phyloP scores from a whole-genome alignment of 92 coral and sea anemone species.

The Porites cylindrica region DNA sequence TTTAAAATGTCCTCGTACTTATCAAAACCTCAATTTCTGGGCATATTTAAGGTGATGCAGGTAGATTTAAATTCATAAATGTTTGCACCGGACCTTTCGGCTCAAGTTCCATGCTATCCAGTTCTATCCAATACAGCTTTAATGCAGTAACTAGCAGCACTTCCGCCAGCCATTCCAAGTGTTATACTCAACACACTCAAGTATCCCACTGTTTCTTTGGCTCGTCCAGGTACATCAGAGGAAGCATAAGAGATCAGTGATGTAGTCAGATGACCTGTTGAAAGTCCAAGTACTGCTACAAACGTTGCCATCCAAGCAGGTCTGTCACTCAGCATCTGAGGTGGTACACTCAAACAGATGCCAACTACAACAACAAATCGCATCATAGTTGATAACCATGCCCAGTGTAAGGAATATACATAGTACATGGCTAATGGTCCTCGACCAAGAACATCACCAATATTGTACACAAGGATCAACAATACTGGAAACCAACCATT shows the following conservation, averaged over 20 bases:
- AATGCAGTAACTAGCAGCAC: conserved; percentile 81
- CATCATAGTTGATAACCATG: conserved; percentile 83
- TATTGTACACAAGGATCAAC: conserved; percentile 80
- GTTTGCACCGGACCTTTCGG: too few species aligned
- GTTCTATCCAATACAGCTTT: conserved; percentile 83
- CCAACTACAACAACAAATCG: conserved; percentile 82
- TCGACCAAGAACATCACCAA: conserved; percentile 90
- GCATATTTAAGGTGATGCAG: too few species aligned
- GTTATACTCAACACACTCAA: conserved; percentile 88
- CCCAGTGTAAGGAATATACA: conserved; percentile 80
- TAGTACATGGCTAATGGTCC: conserved; percentile 87
- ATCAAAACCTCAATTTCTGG: too few species aligned
- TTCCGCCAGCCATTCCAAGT: conserved; percentile 91
- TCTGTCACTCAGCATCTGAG: conserved; percentile 77
- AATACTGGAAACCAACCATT: conserved; percentile 93
- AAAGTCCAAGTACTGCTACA: conserved; percentile 87
- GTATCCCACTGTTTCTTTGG: conserved; percentile 92
- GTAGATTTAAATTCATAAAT: too few species aligned
- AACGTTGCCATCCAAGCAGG: conserved; percentile 97
- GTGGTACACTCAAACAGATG: conserved; percentile 91
- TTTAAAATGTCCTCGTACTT: too few species aligned
- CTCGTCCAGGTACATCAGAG: conserved; percentile 83
- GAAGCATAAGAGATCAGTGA: conserved; percentile 86
- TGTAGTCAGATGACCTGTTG: conserved; percentile 90
- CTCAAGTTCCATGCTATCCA: conserved; percentile 16